Conservation (phyloP, 2,888 invertebrate species). For the Drosophila fulvimacula region DNA sequence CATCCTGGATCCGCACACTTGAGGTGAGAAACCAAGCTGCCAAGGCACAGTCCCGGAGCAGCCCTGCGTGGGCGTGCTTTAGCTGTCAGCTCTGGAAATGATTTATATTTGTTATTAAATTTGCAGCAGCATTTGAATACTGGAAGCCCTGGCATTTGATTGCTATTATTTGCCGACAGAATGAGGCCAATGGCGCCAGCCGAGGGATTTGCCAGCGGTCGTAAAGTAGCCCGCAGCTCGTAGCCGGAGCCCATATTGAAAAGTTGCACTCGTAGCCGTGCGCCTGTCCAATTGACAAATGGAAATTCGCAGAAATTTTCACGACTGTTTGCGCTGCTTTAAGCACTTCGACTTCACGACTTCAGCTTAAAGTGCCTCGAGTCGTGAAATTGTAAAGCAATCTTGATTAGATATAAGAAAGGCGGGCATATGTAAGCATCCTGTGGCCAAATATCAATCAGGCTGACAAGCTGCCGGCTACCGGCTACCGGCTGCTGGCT, state of each 20-base stretch:
- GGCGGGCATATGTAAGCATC: background rate
- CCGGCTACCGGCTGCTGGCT: no score
- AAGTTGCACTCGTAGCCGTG: constrained; percentile 29
- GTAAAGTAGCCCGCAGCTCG: constrained; percentile 35
- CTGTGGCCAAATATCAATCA: constrained; percentile 64
- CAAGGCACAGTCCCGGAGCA: background rate
- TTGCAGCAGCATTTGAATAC: constrained; percentile 75
- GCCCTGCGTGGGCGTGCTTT: constrained; percentile 44
- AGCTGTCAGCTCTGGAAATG: constrained; percentile 73
- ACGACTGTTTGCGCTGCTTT: constrained; percentile 35
- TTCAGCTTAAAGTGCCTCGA: constrained; percentile 1
- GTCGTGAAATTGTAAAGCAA: background rate
- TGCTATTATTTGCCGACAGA: constrained; percentile 74
- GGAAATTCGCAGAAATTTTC: constrained; percentile 45
- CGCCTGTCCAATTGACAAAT: constrained; percentile 51
- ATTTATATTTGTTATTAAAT: constrained; percentile 79
- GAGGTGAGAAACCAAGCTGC: constrained; percentile 45
- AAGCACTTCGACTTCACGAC: constrained; percentile 5
- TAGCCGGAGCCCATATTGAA: constrained; percentile 36
- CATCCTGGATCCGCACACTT: constrained; percentile 52
- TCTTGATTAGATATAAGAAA: background rate
- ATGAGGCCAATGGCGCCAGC: constrained; percentile 61
- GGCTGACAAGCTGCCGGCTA: constrained; percentile 67
- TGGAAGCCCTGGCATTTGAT: constrained; percentile 56
- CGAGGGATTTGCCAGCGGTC: constrained; percentile 40